These are phyloP conservation scores for Ptilonorhynchus violaceus DNA, from an alignment of 2,113 vertebrate species.

Conservation along the genomic window DNA sequence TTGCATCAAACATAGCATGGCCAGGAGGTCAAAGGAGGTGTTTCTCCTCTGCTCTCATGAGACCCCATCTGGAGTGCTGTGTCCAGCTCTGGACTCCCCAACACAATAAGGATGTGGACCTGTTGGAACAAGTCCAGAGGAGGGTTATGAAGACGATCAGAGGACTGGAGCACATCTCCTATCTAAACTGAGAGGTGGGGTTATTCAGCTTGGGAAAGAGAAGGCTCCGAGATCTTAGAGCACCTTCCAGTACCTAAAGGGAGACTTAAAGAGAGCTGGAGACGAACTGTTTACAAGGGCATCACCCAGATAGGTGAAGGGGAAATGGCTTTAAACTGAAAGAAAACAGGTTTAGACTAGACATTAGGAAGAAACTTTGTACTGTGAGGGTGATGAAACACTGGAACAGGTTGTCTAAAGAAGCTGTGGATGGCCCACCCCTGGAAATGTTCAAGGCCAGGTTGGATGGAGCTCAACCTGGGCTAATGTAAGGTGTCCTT, in stretches of 20 bases:
- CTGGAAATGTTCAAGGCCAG: not conserved
- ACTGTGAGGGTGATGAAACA: not conserved
- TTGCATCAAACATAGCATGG: not conserved
- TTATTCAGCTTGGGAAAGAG: not conserved
- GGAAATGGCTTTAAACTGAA: not conserved
- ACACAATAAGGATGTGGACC: fast-evolving
- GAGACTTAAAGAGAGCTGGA: not conserved
- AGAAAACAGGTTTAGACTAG: not conserved
- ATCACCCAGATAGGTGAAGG: not conserved
- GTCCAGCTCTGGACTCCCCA: not conserved
- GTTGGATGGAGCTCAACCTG: not conserved
- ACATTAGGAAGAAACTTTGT: not conserved
- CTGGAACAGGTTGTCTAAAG: not conserved
- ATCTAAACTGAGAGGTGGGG: not conserved
- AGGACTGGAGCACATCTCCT: not conserved
- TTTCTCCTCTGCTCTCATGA: not conserved
- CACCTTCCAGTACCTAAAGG: not conserved
- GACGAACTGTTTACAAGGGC: not conserved
- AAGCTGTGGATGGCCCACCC: not conserved
- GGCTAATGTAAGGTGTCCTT: not conserved
- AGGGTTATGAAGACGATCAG: not conserved
- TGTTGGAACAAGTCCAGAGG: not conserved
- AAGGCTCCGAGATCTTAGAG: not conserved
- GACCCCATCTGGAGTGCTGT: not conserved
- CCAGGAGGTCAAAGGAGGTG: not conserved